Base-by-base conservation (phyloP, 2,888 invertebrate species). In the Meta bourneti region DNA sequence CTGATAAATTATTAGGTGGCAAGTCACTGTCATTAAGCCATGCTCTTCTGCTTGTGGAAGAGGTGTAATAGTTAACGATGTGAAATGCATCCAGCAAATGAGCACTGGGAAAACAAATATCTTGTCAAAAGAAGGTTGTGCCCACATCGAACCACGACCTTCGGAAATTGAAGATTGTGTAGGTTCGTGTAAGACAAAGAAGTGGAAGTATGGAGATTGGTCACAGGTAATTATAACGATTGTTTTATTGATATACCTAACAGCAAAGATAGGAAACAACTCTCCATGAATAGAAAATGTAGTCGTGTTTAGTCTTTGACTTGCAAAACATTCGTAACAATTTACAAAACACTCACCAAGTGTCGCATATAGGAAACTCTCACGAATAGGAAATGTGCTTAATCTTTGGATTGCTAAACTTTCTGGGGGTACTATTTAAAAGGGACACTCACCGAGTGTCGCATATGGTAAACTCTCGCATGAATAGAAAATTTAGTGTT, bases 201-300 rank as follows among this genome's bases (percentile, higher is more conserved):
- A 96, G 90, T 98, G 97, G 97, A 95, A 95, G 51, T 97, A 97
- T 94, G 96, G 96, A 1, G 96, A 96, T n/a, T 97, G 97, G 97
- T 96, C 96, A 61, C 94, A 96, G 95, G 97, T 97, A 95, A 95
- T 95, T 74, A n/a, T 34, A 34, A n/a, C 51, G n/a, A 5, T 69
- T 69, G 9, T 61, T 34, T 61, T 34, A 75, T 2, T 0, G 2
- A 11, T 6, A 6, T 34, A 13, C 8, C 13, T 13, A 70, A n/a
- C n/a, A n/a, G n/a, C n/a, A n/a, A n/a, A n/a, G n/a, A n/a, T n/a
- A n/a, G n/a, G n/a, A n/a, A n/a, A n/a, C n/a, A 70, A 70, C 16
- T 69, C 34, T 1, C 34, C 4, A n/a, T 34, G 34, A 34, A 34
- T 2, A 34, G 34, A 34, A n/a, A 34, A 34, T 34, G 34, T 34